Evolutionary conservation across 2,113 vertebrate species (phyloP).

Genomic region (Channa maculata): DNA sequence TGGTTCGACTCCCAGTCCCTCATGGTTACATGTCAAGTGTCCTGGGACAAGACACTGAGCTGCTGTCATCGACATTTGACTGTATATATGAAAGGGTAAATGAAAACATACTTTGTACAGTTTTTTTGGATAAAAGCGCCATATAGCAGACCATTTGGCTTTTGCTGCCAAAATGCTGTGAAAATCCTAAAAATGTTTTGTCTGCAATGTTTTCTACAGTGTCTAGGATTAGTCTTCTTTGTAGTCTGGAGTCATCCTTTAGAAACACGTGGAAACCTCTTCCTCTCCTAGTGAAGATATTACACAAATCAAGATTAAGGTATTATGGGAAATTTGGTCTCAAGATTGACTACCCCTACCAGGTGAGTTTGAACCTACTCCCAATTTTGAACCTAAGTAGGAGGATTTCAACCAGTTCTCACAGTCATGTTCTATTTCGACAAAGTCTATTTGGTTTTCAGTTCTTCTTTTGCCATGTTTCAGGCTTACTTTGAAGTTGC

Average conservation of each 20-base stretch:
- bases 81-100: too few relatives aligned
- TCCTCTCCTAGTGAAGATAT: constrained; percentile 90
- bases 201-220: constrained; percentile 75
- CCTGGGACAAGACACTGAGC: too few relatives aligned
- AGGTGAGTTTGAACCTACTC: constrained; percentile 79
- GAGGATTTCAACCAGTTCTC: not conserved
- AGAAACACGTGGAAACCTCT: constrained; percentile 68
- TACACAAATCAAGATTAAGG: constrained; percentile 90
- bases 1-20: too few relatives aligned
- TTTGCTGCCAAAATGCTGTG: not conserved
- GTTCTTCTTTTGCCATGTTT: constrained; percentile 12
- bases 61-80: too few relatives aligned
- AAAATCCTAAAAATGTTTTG: not conserved
- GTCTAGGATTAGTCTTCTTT: constrained; percentile 84
- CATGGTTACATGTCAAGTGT: too few relatives aligned
- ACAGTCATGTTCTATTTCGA: not conserved
- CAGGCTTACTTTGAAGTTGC: constrained; percentile 95
- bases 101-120: too few relatives aligned
- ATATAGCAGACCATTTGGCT: too few relatives aligned
- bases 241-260: constrained; percentile 84
- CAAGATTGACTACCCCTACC: constrained; percentile 88
- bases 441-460: not conserved
- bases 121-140: too few relatives aligned
- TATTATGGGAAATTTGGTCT: constrained; percentile 91
- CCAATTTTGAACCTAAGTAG: not conserved